Conservation (phyloP, 2,113 vertebrate species). For the Channa argus region DNA sequence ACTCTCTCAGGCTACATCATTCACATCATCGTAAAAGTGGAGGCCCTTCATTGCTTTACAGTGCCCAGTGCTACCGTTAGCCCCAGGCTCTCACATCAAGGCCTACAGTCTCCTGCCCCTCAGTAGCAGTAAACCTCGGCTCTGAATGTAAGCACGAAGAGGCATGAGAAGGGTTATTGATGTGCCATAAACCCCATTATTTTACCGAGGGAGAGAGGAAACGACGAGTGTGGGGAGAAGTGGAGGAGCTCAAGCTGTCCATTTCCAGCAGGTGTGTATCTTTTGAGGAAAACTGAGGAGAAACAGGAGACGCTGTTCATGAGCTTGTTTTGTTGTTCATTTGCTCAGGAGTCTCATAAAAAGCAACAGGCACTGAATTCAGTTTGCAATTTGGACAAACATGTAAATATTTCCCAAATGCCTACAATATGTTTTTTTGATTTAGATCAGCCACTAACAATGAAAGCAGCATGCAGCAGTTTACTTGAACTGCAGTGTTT, state of each 20-base stretch:
- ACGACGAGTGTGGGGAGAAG: conserved; percentile 57
- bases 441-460: background rate
- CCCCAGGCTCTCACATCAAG: conserved; percentile 75
- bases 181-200: conserved; percentile 84
- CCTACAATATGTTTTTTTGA: conserved; percentile 1
- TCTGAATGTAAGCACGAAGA: conserved; percentile 80
- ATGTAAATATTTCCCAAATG: conserved; percentile 35
- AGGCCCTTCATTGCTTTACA: conserved; percentile 79
- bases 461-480: background rate
- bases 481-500: background rate
- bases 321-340: conserved; percentile 16
- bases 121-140: conserved; percentile 75
- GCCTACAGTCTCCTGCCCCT: conserved; percentile 65
- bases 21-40: conserved; percentile 80
- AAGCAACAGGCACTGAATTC: conserved; percentile 7
- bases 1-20: conserved; percentile 81
- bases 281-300: conserved; percentile 20
- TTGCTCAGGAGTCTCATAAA: conserved; percentile 12
- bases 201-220: conserved; percentile 80
- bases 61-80: conserved; percentile 79
- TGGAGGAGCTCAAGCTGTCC: background rate
- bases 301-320: background rate
- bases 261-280: conserved; percentile 41
- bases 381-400: conserved; percentile 19
- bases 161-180: conserved; percentile 85